Evolutionary conservation across 1,140 invertebrate genomes (phyloP).

Genomic region (Tetraneura akinire): DNA sequence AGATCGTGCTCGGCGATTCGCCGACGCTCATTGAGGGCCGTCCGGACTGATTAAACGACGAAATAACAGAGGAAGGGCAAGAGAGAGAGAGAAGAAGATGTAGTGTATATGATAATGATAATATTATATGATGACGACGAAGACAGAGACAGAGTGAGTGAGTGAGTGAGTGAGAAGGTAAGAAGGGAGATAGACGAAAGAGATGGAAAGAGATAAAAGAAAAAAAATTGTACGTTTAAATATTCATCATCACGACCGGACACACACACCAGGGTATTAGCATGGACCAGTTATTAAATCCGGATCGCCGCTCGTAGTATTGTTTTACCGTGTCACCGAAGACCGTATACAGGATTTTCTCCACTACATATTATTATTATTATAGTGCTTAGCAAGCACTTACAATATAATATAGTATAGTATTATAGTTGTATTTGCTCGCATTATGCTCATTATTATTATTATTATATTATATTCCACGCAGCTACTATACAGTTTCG

Average conservation of each 20-base stretch:
- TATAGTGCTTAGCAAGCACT: constrained; percentile 25
- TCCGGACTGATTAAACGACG: constrained; percentile 50
- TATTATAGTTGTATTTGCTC: too few species aligned
- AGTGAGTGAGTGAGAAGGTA: not conserved
- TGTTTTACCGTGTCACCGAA: constrained; percentile 46
- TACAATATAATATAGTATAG: not conserved
- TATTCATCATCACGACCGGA: constrained; percentile 51
- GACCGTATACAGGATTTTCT: constrained; percentile 19
- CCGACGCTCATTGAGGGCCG: constrained; percentile 46
- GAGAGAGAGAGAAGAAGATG: not conserved
- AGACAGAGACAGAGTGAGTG: too few species aligned
- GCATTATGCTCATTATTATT: too few species aligned
- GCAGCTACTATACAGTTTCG: too few species aligned
- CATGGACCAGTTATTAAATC: constrained; percentile 51
- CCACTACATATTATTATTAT: too few species aligned
- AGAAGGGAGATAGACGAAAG: not conserved
- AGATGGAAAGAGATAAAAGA: not conserved
- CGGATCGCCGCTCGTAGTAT: constrained; percentile 42
- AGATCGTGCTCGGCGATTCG: constrained; percentile 46
- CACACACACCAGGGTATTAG: constrained; percentile 43
- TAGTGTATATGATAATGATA: not conserved
- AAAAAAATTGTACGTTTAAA: constrained; percentile 43
- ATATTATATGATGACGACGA: too few species aligned
- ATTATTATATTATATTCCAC: too few species aligned
- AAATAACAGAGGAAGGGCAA: too few species aligned